These are phyloP conservation scores for Hydrochoerus hydrochaeris DNA, from an alignment of 2,113 vertebrate genomes.

Conservation along the genomic window DNA sequence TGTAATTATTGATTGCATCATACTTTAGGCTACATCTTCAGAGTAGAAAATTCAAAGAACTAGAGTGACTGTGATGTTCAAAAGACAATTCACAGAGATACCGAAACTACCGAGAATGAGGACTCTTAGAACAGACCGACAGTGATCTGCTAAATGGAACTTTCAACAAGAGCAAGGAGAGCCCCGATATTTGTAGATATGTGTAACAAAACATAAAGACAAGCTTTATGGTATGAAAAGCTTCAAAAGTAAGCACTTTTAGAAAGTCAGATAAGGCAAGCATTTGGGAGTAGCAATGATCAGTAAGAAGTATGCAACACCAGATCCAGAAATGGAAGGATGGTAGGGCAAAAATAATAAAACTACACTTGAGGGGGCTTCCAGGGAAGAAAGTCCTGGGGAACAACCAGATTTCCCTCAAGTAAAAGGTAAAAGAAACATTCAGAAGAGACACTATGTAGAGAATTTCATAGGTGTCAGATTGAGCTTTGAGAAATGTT, in stretches of 20 bases:
- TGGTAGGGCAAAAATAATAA: neutral
- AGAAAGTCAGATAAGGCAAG: neutral
- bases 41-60: neutral
- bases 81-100: neutral
- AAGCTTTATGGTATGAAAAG: neutral
- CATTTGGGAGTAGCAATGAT: neutral
- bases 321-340: neutral
- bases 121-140: neutral
- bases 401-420: neutral
- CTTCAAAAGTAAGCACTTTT: slow-evolving; percentile 12
- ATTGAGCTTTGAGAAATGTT: slow-evolving; percentile 16
- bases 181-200: neutral
- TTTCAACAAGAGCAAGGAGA: neutral
- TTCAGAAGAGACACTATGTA: neutral
- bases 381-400: neutral
- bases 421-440: neutral
- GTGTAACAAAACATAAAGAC: neutral
- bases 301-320: neutral
- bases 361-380: too few relatives aligned
- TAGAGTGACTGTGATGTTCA: neutral
- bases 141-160: neutral
- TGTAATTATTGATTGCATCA: neutral
- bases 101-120: neutral
- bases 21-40: neutral
- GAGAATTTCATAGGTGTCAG: neutral